Evolutionary conservation across 2,888 invertebrate genomes (phyloP).

Genomic region (Stenodema calcarata): DNA sequence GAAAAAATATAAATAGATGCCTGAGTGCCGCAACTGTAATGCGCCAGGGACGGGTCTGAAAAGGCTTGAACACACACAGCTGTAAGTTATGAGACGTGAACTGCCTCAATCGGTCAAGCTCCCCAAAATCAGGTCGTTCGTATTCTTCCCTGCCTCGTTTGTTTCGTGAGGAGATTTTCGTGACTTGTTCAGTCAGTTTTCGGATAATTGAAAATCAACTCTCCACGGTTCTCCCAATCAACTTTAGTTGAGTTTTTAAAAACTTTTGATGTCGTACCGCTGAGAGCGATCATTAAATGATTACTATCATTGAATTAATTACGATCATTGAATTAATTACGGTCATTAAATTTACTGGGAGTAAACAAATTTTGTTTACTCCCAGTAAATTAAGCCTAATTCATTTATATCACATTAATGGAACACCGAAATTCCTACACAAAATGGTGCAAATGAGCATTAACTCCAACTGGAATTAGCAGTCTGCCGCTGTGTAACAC

Average conservation of each 20-base stretch:
- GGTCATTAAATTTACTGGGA: no score
- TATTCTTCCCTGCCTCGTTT: not conserved
- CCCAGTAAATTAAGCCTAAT: no score
- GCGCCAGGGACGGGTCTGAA: not conserved
- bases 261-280: not conserved
- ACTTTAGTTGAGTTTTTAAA: not conserved
- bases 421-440: no score
- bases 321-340: no score
- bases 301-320: no score
- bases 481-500: no score
- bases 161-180: not conserved
- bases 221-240: not conserved
- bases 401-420: no score
- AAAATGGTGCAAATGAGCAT: no score
- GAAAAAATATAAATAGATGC: not conserved
- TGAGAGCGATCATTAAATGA: no score
- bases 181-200: not conserved
- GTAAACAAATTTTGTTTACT: no score
- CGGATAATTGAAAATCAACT: not conserved
- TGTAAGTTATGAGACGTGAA: not conserved
- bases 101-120: not conserved
- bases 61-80: not conserved
- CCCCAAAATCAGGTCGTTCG: not conserved
- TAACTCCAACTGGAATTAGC: no score
- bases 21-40: not conserved